Base-by-base conservation (phyloP, 1,140 invertebrate species). In the Muscidifurax raptorellus region DNA sequence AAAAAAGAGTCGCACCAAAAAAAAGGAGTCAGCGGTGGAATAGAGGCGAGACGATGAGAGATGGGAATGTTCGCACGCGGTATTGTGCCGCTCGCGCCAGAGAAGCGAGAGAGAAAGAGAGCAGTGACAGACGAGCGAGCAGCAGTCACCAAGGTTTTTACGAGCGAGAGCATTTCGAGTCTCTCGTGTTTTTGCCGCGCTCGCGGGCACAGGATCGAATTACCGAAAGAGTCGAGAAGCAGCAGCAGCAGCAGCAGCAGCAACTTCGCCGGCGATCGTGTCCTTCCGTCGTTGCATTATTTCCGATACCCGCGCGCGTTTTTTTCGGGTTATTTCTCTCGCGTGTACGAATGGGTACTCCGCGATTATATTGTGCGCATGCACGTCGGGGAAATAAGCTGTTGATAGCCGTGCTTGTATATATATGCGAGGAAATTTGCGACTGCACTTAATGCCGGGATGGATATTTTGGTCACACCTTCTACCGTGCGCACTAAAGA, bases 121-220 rank as follows among this genome's bases (percentile, higher is more conserved):
- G 52, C 80, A 47, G 80, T 82, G 80, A 82, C 80, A 83, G 81
- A 83, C 81, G 81, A 83, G 80, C 71, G 30, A 81, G 27, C 69
- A 71, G 80, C 80, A 82, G 72, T 77, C 59, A 75, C 44, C 80
- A 64, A 82, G 71, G 59, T 52, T 83, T 82, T 83, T 83, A 83
- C 81, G 59, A 74, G 52, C 69, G 52, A 74, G 69, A 81, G 44
- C 47, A 81, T 15, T 44, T 66, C 27, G 36, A 25, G 69, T 22
- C 67, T 40, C 40, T 32, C 44, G 40, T 74, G 69, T 81, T 81
- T 74, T 72, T 47, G 67, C 67, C 80, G 80, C 80, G 80, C 71
- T 66, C 71, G 71, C 71, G 67, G 28, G 32, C 52, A 59, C 69
- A 32, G 47, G 72, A 83, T 83, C 81, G 77, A 77, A 77, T 82